Conservation (phyloP, 92 coral and sea anemone species). For the Parazoanthus atlanticus region DNA sequence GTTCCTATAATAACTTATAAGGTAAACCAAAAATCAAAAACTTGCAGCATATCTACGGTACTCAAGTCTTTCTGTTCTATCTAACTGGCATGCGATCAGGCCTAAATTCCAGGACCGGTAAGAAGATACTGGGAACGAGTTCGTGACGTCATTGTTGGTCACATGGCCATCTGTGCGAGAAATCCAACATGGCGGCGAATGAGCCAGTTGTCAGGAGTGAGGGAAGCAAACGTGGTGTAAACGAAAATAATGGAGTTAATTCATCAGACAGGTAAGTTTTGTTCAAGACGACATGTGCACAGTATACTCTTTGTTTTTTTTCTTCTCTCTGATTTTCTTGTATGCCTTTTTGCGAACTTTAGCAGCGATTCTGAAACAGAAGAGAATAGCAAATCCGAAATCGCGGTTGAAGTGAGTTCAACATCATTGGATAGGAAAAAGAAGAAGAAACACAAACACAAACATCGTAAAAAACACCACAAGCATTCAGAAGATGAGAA, state of each 20-base stretch:
- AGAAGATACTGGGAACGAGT: constrained; percentile 17
- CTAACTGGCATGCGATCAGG: too few species aligned
- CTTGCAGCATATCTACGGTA: too few species aligned
- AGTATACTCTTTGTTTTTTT: not conserved
- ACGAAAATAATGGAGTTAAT: constrained; percentile 37
- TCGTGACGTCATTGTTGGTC: constrained; percentile 48
- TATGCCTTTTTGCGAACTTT: not conserved
- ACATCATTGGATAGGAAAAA: constrained; percentile 57
- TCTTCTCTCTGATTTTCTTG: not conserved
- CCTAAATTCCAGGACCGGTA: too few species aligned
- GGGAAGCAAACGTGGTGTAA: not conserved
- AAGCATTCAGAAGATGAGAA: constrained; percentile 65
- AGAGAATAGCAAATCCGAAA: constrained; percentile 26
- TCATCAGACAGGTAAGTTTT: constrained; percentile 58
- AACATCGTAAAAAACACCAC: constrained; percentile 72
- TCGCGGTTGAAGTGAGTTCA: constrained; percentile 28
- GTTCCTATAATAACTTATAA: too few species aligned
- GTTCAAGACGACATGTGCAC: not conserved
- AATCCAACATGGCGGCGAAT: constrained; percentile 71
- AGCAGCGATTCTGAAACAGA: constrained; percentile 52
- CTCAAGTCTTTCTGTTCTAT: too few species aligned
- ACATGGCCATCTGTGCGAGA: constrained; percentile 61
- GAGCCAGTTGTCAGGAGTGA: constrained; percentile 29
- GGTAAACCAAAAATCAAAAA: too few species aligned
- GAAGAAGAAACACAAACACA: constrained; percentile 77